Conservation (phyloP, 2,797 vertebrate species). For the Sandelia bainsii region DNA sequence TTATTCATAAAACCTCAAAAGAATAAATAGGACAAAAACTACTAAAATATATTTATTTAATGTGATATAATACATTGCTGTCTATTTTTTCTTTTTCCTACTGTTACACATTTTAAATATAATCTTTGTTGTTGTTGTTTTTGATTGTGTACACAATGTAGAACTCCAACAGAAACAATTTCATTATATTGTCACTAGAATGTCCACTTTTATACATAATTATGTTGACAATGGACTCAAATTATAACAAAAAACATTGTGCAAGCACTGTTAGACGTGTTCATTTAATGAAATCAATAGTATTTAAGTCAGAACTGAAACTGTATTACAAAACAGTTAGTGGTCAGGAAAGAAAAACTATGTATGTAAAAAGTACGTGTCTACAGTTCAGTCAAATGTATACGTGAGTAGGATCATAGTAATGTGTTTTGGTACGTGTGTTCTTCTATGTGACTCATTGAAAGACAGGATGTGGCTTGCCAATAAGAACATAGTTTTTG, state of each 20-base stretch:
- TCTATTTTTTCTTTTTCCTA: no score
- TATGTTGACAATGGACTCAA: background rate
- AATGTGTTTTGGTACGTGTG: constrained; percentile 35
- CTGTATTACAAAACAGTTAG: background rate
- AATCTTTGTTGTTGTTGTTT: no score
- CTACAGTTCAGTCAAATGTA: constrained; percentile 27
- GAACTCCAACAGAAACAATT: background rate
- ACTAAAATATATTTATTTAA: no score
- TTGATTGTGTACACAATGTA: no score
- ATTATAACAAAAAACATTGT: background rate
- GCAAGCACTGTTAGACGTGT: background rate
- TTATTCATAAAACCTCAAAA: no score
- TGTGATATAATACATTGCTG: no score
- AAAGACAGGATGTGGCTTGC: constrained; percentile 75
- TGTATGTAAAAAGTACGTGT: background rate
- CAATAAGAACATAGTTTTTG: constrained; percentile 61
- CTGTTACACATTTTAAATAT: no score
- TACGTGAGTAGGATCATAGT: constrained; percentile 27
- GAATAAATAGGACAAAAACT: no score
- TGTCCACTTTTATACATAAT: background rate
- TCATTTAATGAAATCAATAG: background rate
- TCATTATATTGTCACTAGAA: background rate
- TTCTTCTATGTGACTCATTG: constrained; percentile 69
- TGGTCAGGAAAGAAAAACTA: constrained; percentile 5
- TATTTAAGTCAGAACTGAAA: constrained; percentile 6